Percentiles rank a stretch among this genome's conserved stretches.
phyloP scores from a whole-genome alignment of 2,113 vertebrate genomes.

The Xenopus laevis region DNA sequence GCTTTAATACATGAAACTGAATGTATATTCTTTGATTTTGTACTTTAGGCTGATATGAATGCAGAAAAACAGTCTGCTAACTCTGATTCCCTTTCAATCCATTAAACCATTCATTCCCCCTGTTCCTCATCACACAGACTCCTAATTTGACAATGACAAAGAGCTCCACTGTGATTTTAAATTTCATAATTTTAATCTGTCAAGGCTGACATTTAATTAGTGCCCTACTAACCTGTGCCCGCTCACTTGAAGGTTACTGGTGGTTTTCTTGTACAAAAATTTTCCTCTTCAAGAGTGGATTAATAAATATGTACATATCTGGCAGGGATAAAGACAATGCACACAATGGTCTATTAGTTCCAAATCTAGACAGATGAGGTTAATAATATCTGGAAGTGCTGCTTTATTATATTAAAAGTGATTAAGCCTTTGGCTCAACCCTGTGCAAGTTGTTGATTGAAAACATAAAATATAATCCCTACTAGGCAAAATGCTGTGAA shows the following conservation, averaged over 20 bases:
- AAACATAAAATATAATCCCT: conserved; percentile 60
- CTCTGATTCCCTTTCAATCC: conserved; percentile 90
- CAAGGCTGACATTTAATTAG: conserved; percentile 99
- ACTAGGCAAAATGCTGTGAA: conserved; percentile 47
- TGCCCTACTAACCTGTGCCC: conserved; percentile 93
- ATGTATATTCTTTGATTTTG: conserved; percentile 71
- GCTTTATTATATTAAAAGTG: conserved; percentile 87
- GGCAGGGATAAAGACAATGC: conserved; percentile 90
- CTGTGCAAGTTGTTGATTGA: conserved; percentile 76
- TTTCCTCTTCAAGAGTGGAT: conserved; percentile 79
- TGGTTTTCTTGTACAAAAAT: conserved; percentile 71
- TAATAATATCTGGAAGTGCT: conserved; percentile 94
- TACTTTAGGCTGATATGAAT: conserved; percentile 78
- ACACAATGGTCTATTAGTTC: conserved; percentile 81
- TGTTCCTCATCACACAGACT: conserved; percentile 78
- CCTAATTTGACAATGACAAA: conserved; percentile 99
- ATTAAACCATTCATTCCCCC: conserved; percentile 79
- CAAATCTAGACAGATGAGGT: conserved; percentile 96
- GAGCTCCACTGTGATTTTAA: conserved; percentile 95
- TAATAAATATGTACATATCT: conserved; percentile 96
- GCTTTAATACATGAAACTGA: conserved; percentile 66
- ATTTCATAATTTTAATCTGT: conserved; percentile 99
- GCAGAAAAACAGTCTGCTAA: conserved; percentile 80
- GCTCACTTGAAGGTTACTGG: conserved; percentile 79
- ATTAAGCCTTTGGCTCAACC: conserved; percentile 82